Percentiles rank a stretch among this genome's conserved stretches.
Conservation (phyloP, 1,140 invertebrate species). For the Zaprionus gabonicus region DNA sequence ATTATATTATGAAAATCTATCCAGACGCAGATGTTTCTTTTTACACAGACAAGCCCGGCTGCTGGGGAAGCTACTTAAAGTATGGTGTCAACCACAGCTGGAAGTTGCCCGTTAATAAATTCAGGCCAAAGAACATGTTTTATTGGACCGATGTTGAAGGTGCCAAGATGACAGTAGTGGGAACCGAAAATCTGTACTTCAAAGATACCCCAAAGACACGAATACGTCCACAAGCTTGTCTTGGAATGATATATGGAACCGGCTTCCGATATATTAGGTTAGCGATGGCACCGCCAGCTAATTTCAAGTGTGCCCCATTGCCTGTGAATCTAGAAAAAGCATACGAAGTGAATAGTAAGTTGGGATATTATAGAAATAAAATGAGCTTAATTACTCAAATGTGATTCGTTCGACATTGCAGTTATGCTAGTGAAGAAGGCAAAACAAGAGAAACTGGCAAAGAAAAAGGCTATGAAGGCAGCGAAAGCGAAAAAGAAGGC, state of each 20-base stretch:
- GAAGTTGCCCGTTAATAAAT: slow-evolving; percentile 37
- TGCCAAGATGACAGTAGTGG: slow-evolving; percentile 38
- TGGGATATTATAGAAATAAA: not conserved
- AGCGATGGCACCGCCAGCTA: slow-evolving; percentile 44
- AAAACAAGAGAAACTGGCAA: slow-evolving; percentile 30
- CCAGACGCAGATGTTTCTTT: slow-evolving; percentile 55
- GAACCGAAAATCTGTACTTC: slow-evolving; percentile 48
- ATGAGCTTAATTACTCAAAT: not conserved
- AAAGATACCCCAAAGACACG: slow-evolving; percentile 42
- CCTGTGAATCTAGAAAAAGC: slow-evolving; percentile 63
- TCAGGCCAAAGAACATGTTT: slow-evolving; percentile 39
- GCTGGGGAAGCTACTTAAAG: slow-evolving; percentile 32
- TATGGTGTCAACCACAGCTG: slow-evolving; percentile 58
- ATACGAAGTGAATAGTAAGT: not conserved
- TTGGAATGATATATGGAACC: slow-evolving; percentile 69
- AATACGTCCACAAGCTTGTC: slow-evolving; percentile 63
- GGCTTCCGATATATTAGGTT: slow-evolving; percentile 59
- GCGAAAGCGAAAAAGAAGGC: not conserved
- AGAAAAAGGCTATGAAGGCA: slow-evolving; percentile 4
- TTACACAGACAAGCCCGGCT: slow-evolving; percentile 54
- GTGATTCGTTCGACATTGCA: not conserved
- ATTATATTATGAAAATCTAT: slow-evolving; percentile 53
- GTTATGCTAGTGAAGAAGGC: not conserved
- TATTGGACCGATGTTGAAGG: slow-evolving; percentile 65
- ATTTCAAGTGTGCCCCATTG: slow-evolving; percentile 68